phyloP scores from a whole-genome alignment of 2,888 invertebrate species.

The Augochlorella aurata region DNA sequence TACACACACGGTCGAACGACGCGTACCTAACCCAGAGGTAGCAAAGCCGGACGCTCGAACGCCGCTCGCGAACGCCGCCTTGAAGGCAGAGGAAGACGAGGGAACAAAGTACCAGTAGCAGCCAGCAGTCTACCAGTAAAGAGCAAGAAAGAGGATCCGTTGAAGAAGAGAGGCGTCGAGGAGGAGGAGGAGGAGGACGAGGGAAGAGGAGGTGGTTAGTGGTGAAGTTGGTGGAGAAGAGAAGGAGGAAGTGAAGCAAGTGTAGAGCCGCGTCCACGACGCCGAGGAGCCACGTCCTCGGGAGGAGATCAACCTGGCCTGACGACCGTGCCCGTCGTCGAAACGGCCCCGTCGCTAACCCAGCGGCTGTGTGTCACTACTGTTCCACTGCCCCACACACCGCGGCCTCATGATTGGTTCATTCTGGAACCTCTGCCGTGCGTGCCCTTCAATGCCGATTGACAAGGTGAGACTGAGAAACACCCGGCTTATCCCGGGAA shows the following conservation, averaged over 20 bases:
- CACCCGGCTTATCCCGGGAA: not conserved
- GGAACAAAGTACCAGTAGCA: not conserved
- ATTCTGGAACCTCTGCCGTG: conserved; percentile 98
- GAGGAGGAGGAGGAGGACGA: conserved; percentile 14
- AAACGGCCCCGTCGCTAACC: conserved; percentile 68
- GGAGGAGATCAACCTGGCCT: conserved; percentile 61
- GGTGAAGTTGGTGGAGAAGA: conserved; percentile 19
- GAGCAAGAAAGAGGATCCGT: not conserved
- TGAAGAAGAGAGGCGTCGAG: not conserved
- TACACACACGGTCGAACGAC: conserved; percentile 10
- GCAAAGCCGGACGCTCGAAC: conserved; percentile 51
- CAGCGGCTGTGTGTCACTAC: conserved; percentile 76
- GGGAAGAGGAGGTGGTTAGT: conserved; percentile 26
- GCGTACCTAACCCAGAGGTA: conserved; percentile 42
- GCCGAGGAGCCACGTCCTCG: conserved; percentile 59
- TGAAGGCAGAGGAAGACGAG: conserved; percentile 33
- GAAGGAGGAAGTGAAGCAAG: conserved; percentile 43
- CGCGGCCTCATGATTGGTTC: conserved; percentile 94
- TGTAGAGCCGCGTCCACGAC: conserved; percentile 52
- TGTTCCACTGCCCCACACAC: conserved; percentile 80
- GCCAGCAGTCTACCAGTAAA: not conserved
- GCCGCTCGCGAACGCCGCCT: conserved; percentile 52
- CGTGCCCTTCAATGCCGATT: conserved; percentile 98
- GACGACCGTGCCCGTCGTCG: conserved; percentile 61
- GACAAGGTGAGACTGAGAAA: conserved; percentile 89